phyloP scores from a whole-genome alignment of 1,140 invertebrate genomes.

The Psix sp. region DNA sequence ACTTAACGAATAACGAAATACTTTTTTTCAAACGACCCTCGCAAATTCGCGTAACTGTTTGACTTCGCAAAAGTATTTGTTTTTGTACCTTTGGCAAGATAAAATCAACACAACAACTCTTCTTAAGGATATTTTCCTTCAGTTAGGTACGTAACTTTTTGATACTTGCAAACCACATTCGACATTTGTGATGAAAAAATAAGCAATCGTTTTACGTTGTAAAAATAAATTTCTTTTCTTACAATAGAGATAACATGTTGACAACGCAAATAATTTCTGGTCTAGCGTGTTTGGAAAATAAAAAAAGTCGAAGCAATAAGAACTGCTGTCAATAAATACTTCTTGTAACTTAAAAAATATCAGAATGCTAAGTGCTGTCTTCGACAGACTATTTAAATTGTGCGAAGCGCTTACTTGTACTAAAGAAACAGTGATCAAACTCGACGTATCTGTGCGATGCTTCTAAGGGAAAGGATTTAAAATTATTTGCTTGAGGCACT shows the following conservation, averaged over 20 bases:
- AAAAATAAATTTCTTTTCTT: no score
- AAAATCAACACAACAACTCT: conserved; percentile 4
- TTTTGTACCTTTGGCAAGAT: neutral
- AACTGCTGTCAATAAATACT: conserved; percentile 9
- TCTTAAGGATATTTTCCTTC: conserved; percentile 6
- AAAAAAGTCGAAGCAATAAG: no score
- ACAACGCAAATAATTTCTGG: no score
- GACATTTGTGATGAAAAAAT: no score
- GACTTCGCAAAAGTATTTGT: conserved; percentile 7
- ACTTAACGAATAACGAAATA: conserved; percentile 1
- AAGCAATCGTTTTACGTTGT: no score
- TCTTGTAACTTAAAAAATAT: conserved; percentile 1
- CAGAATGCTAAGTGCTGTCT: conserved; percentile 3
- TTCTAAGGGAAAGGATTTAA: no score
- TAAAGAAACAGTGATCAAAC: conserved; percentile 1
- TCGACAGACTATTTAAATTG: neutral
- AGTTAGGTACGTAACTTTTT: conserved; percentile 7
- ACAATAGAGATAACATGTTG: no score
- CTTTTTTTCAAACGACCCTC: neutral
- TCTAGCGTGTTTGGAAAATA: no score
- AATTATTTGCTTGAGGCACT: no score
- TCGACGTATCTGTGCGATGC: no score
- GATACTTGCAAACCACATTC: neutral
- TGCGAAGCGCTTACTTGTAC: neutral
- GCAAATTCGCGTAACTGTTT: neutral